Base-by-base conservation (phyloP, 2,888 invertebrate species). In the Acrobasis suavella region DNA sequence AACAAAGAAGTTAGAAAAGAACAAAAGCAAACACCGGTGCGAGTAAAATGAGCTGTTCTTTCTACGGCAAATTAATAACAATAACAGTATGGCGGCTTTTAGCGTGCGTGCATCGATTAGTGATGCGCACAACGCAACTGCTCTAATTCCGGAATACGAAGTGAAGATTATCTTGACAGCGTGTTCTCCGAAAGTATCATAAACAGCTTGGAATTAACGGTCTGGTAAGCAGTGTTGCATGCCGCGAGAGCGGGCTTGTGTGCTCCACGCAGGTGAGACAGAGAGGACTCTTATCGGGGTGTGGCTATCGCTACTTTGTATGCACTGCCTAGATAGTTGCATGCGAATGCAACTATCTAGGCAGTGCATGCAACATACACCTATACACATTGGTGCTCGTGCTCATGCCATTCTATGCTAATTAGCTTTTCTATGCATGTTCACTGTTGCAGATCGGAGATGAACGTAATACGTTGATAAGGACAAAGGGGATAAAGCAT, bases 241-340 rank as follows among this genome's bases (percentile, higher is more conserved):
- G 69, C 71, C 69, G 69, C 65, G 66, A 75, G 74, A 68, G 70
- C 73, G 75, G 77, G 67, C 72, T 68, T 64, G 71, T 69, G 69
- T 50, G 49, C 50, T 60, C 63, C 50, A 64, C 71, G 69, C 71
- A 81, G 71, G 83, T 80, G 77, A 67, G 80, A 86, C 71, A 78
- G 86, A 85, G 86, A 86, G 8, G 32, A 69, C 64, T 70, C 71
- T 79, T 81, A 82, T 83, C 83, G 77, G 89, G 90, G 89, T 90
- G 91, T 87, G 90, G 87, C 83, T 87, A 85, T 83, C 82, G 83
- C 82, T 83, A 84, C 82, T 89, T 83, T 84, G 81, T 86, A 87
- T 87, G 84, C 86, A 80, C 74, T 80, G 80, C 77, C 76, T 80
- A 82, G 82, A 85, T 85, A 81, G 79, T 75, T 83, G 82, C 83